Percentiles rank a stretch among this genome's conserved stretches.
These are phyloP conservation scores for Stenopsyche tienmushanensis DNA, from an alignment of 1,140 invertebrate species.

Conservation along the genomic window DNA sequence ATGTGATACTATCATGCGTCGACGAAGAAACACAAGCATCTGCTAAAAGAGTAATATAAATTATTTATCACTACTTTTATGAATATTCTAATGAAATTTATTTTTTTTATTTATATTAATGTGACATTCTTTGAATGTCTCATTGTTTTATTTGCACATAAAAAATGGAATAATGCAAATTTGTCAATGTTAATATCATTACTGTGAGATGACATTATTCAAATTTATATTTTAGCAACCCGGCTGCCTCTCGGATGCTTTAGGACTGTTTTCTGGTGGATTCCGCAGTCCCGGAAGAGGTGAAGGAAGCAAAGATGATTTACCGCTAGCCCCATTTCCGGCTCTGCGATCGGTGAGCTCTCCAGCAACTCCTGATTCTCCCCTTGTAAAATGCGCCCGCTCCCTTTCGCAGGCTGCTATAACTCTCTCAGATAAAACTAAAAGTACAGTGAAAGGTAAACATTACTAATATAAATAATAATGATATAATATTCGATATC, in stretches of 20 bases:
- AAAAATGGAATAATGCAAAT: not conserved
- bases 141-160: too few relatives aligned
- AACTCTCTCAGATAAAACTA: conserved; percentile 19
- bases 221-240: conserved; percentile 49
- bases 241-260: conserved; percentile 71
- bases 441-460: conserved; percentile 11
- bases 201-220: not conserved
- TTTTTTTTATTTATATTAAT: not conserved
- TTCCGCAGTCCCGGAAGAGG: conserved; percentile 44
- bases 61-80: not conserved
- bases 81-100: not conserved
- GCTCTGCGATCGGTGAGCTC: conserved; percentile 38
- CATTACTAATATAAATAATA: not conserved
- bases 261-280: conserved; percentile 51
- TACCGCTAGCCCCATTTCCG: conserved; percentile 14
- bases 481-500: not conserved
- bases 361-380: conserved; percentile 39
- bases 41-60: conserved; percentile 56
- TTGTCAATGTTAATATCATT: not conserved
- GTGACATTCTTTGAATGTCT: too few relatives aligned
- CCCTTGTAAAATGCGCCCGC: conserved; percentile 36
- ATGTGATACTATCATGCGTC: conserved; percentile 81
- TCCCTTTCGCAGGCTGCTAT: conserved; percentile 37
- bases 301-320: conserved; percentile 25
- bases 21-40: conserved; percentile 73